Percentiles rank a stretch among this genome's conserved stretches.
Conservation (phyloP, 1,140 invertebrate genomes). For the Solenopsis invicta region DNA sequence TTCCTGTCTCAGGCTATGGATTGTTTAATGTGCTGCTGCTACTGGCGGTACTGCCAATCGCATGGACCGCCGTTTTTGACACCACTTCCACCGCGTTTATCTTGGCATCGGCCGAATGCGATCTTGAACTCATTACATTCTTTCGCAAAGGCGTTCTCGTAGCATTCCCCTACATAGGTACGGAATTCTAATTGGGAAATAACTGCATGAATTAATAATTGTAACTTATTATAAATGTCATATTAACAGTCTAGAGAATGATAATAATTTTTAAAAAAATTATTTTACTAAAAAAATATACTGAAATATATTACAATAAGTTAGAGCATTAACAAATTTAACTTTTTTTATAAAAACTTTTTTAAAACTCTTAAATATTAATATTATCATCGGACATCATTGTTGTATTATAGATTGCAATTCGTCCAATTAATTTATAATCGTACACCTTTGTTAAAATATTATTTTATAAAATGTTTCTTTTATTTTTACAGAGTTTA, state of each 20-base stretch:
- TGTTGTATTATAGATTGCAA: neutral
- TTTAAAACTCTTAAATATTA: neutral
- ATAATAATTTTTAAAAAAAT: neutral
- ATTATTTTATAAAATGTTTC: neutral
- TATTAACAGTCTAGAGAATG: neutral
- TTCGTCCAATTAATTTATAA: neutral
- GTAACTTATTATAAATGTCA: neutral
- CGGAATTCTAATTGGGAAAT: neutral
- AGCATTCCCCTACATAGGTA: conserved; percentile 82
- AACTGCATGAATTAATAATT: neutral
- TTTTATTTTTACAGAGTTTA: neutral
- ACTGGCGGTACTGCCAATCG: conserved; percentile 81
- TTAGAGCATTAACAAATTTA: too few species aligned
- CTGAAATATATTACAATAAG: neutral
- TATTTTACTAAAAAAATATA: neutral
- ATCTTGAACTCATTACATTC: conserved; percentile 79
- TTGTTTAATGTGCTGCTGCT: conserved; percentile 84
- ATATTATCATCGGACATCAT: neutral
- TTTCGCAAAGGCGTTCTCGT: conserved; percentile 83
- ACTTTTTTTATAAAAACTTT: neutral
- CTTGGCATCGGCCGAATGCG: conserved; percentile 83
- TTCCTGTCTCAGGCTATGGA: conserved; percentile 79
- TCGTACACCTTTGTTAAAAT: conserved; percentile 19
- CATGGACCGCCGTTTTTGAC: conserved; percentile 82
- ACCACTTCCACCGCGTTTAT: conserved; percentile 83